Percentiles rank a stretch among this genome's conserved stretches.
Evolutionary conservation across 2,113 vertebrate genomes (phyloP).

Genomic region (Syrrhaptes paradoxus): DNA sequence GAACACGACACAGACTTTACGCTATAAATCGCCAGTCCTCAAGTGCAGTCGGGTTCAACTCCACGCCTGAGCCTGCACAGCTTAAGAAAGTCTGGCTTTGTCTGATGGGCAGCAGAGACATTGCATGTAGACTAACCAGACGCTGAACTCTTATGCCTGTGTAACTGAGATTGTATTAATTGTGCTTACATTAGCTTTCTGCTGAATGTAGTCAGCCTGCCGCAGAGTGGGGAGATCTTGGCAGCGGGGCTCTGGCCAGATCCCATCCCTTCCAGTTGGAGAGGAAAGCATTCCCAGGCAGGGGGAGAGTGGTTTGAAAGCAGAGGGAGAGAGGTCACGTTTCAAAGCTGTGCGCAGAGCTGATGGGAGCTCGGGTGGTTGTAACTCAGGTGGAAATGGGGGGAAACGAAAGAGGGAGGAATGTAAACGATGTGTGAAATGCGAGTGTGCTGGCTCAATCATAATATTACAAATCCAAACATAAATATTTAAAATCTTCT

Average conservation of each 20-base stretch:
- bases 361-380: not conserved
- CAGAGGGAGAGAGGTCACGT: not conserved
- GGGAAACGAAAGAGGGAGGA: not conserved
- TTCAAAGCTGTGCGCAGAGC: not conserved
- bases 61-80: not conserved
- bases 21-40: not conserved
- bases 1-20: not conserved
- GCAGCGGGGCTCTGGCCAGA: not conserved
- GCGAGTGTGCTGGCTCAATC: not conserved
- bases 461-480: not conserved
- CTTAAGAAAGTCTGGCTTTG: not conserved
- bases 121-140: not conserved
- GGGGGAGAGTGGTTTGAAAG: not conserved
- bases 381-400: not conserved
- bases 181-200: not conserved
- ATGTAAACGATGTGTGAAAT: not conserved
- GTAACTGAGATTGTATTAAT: not conserved
- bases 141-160: not conserved
- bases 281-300: not conserved
- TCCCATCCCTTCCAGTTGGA: not conserved
- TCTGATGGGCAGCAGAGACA: not conserved
- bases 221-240: not conserved
- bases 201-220: not conserved
- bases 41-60: not conserved
- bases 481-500: not conserved